Percentiles rank a stretch among this genome's conserved stretches.
phyloP scores from a whole-genome alignment of 2,113 vertebrate genomes.

The Oenanthe oenanthe region DNA sequence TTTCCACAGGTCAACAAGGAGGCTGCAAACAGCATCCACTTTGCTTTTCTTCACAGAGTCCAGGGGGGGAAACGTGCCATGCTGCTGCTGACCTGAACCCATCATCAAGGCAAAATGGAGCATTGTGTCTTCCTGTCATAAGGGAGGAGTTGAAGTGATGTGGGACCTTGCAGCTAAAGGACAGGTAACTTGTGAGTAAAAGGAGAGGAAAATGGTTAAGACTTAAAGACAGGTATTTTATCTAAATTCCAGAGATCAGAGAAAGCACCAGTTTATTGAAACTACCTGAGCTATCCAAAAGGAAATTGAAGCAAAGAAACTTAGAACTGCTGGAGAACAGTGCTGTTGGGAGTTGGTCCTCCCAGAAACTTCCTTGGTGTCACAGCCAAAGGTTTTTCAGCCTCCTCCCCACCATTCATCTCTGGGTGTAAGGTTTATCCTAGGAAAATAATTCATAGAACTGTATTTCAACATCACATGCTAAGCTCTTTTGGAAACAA shows the following conservation, averaged over 20 bases:
- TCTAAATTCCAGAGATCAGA: background rate
- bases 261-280: background rate
- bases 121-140: background rate
- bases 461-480: background rate
- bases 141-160: background rate
- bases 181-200: background rate
- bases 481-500: background rate
- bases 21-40: background rate
- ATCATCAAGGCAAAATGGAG: background rate
- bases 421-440: background rate
- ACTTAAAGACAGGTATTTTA: background rate
- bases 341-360: background rate
- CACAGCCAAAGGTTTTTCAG: background rate
- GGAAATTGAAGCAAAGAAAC: background rate
- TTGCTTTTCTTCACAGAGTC: background rate
- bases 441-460: background rate
- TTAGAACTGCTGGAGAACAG: background rate
- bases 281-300: background rate
- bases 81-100: background rate
- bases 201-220: background rate
- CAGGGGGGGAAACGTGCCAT: fast-evolving
- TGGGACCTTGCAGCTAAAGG: background rate
- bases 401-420: background rate
- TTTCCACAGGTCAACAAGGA: background rate
- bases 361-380: background rate